phyloP scores from a whole-genome alignment of 35 echinoderm and acorn worm genomes.

The Ptychodera flava region DNA sequence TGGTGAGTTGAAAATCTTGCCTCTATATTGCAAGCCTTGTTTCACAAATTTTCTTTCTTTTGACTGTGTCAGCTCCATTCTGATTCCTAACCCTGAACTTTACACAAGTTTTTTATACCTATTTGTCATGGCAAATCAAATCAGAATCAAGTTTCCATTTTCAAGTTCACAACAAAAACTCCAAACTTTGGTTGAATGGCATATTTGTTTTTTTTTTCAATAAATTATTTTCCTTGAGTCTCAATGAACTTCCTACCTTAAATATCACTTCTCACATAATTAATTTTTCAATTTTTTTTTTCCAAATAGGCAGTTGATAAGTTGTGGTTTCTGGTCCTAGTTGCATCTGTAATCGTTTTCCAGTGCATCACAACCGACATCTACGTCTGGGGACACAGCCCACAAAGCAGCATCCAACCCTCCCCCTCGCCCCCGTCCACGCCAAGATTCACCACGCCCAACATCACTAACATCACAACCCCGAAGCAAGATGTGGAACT shows the following conservation, averaged over 20 bases:
- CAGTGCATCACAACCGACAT: constrained; percentile 75
- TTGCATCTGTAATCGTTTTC: constrained; percentile 47
- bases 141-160: background rate
- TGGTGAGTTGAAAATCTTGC: constrained; percentile 35
- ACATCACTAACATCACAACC: background rate
- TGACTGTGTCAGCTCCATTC: background rate
- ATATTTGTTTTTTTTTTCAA: too few relatives aligned
- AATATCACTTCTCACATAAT: too few relatives aligned
- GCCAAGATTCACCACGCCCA: background rate
- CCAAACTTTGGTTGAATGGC: background rate
- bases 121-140: background rate
- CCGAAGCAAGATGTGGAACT: background rate
- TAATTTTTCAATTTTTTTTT: too few relatives aligned
- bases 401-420: background rate
- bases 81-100: background rate
- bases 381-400: constrained; percentile 46
- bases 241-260: too few relatives aligned
- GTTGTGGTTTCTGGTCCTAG: constrained; percentile 63
- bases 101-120: background rate
- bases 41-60: background rate
- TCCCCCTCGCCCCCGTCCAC: background rate
- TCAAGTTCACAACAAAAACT: background rate
- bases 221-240: too few relatives aligned
- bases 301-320: constrained; percentile 29
- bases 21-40: background rate